Conservation (phyloP, 2,888 invertebrate genomes). For the Troides helena region DNA sequence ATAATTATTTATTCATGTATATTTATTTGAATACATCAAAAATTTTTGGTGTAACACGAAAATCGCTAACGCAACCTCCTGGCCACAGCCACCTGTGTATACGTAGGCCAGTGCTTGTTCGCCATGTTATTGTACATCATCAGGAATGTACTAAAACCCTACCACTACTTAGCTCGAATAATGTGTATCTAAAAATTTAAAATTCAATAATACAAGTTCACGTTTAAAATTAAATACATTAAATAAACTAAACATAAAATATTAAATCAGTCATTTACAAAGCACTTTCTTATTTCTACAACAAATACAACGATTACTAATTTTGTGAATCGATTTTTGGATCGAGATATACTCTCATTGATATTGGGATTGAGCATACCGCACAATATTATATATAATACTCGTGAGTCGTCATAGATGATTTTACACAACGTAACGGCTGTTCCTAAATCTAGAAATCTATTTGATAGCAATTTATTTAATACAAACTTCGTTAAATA, state of each 20-base stretch:
- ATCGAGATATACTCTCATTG: conserved; percentile 40
- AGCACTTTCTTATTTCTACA: conserved; percentile 52
- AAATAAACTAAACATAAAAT: conserved; percentile 62
- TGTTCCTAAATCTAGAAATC: background rate
- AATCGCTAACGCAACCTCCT: conserved; percentile 58
- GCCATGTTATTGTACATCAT: conserved; percentile 64
- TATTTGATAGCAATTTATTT: conserved; percentile 7
- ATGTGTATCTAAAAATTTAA: conserved; percentile 39
- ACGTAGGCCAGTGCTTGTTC: conserved; percentile 53
- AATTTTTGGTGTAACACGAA: conserved; percentile 74
- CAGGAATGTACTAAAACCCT: conserved; percentile 71
- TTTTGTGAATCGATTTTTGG: conserved; percentile 35
- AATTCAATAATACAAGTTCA: conserved; percentile 42
- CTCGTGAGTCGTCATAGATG: background rate
- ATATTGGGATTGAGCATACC: conserved; percentile 44
- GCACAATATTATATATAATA: conserved; percentile 27
- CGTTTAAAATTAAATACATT: conserved; percentile 60
- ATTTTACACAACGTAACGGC: background rate
- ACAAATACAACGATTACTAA: conserved; percentile 39
- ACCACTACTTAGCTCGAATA: conserved; percentile 58
- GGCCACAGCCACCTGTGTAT: conserved; percentile 48
- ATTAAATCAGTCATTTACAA: conserved; percentile 73
- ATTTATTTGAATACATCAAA: conserved; percentile 73
- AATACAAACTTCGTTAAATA: conserved; percentile 2
- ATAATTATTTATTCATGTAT: conserved; percentile 66